Evolutionary conservation across 2,888 invertebrate genomes (phyloP).

Genomic region (Chrysolina haemoptera): DNA sequence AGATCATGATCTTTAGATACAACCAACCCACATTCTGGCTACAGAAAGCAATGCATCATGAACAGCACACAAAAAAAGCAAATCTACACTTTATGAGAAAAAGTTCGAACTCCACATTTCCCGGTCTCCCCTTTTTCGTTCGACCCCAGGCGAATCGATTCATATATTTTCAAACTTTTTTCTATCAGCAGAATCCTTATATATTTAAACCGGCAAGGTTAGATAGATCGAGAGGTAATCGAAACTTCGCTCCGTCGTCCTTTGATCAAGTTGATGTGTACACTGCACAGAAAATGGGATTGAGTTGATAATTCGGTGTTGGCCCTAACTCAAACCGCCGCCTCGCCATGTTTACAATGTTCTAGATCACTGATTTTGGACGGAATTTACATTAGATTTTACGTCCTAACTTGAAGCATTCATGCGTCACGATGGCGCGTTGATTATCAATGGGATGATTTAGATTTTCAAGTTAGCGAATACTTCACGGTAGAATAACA

Average conservation of each 20-base stretch:
- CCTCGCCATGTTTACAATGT: constrained; percentile 66
- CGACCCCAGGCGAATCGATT: constrained; percentile 21
- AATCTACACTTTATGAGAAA: constrained; percentile 1
- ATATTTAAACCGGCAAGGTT: constrained; percentile 59
- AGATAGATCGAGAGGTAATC: constrained; percentile 60
- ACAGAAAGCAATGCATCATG: background rate
- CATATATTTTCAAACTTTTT: constrained; percentile 29
- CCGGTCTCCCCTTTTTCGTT: background rate
- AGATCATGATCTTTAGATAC: background rate
- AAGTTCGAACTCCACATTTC: constrained; percentile 10
- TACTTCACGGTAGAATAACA: background rate
- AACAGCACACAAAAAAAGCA: background rate
- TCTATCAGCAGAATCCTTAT: constrained; percentile 52
- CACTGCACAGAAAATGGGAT: constrained; percentile 66
- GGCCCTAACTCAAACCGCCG: constrained; percentile 61
- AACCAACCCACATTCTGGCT: background rate
- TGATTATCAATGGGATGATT: constrained; percentile 22
- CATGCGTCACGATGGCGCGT: constrained; percentile 35
- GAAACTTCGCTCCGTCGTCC: constrained; percentile 61
- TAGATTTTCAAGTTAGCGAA: background rate
- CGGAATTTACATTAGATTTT: constrained; percentile 63
- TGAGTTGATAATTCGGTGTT: constrained; percentile 66
- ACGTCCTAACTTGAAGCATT: constrained; percentile 48
- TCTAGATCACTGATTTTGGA: constrained; percentile 65
- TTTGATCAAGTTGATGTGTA: constrained; percentile 67